These are phyloP conservation scores for Podocnemis expansa DNA, from an alignment of 2,113 vertebrate species.

Conservation along the genomic window DNA sequence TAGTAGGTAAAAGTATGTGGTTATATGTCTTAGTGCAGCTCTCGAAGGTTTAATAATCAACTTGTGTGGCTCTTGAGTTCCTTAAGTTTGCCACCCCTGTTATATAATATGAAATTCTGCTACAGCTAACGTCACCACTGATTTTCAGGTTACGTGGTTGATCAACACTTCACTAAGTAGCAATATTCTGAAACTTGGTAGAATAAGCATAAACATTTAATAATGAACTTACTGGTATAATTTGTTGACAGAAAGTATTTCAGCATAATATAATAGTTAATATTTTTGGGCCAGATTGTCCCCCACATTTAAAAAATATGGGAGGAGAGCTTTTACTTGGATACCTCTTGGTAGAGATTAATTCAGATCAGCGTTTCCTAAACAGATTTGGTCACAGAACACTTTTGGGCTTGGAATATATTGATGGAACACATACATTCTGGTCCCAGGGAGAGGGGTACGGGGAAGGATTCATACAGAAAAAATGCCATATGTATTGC, in stretches of 20 bases:
- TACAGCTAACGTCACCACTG: background rate
- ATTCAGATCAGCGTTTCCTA: background rate
- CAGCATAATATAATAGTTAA: background rate
- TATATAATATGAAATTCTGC: background rate
- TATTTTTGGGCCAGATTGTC: background rate
- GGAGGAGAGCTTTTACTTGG: background rate
- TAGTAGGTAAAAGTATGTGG: no score
- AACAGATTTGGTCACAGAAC: no score
- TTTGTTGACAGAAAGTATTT: conserved; percentile 7
- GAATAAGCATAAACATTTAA: background rate
- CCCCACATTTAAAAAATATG: background rate
- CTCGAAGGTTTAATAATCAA: no score
- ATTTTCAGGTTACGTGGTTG: background rate
- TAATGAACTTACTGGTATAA: background rate
- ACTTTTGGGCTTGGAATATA: no score
- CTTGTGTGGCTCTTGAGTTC: no score
- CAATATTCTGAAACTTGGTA: background rate
- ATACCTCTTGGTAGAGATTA: background rate
- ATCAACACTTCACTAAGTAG: background rate
- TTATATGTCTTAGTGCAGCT: no score
- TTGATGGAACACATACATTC: no score
- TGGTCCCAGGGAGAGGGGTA: no score
- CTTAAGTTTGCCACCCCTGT: no score
- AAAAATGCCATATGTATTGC: no score
- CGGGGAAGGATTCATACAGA: no score